phyloP scores from a whole-genome alignment of 2,888 invertebrate species.

The Drosophila kuntzei region DNA sequence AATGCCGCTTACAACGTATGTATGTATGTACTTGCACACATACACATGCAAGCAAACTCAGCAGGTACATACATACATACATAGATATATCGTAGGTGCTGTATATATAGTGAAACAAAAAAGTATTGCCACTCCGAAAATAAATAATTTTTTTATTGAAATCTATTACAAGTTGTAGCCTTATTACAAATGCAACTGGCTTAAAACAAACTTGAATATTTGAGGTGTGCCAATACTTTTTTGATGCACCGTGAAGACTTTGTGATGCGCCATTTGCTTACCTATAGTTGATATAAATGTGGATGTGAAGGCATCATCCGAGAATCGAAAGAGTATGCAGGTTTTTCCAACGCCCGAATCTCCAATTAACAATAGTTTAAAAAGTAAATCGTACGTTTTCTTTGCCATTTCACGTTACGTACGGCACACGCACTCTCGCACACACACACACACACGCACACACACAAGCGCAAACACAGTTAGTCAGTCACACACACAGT shows the following conservation, averaged over 20 bases:
- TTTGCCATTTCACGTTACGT: conserved; percentile 91
- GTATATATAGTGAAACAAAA: conserved; percentile 6
- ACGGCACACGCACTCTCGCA: conserved; percentile 37
- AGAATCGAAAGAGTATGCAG: conserved; percentile 96
- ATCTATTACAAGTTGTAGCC: neutral
- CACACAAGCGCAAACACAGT: conserved; percentile 14
- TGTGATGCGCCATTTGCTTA: conserved; percentile 86
- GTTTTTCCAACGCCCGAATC: conserved; percentile 98
- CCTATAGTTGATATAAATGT: conserved; percentile 98
- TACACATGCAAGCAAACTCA: conserved; percentile 13
- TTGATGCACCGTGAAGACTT: conserved; percentile 12
- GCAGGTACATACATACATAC: conserved; percentile 25
- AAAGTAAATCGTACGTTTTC: conserved; percentile 97
- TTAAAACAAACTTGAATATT: neutral
- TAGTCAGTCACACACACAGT: neutral
- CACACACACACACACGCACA: conserved; percentile 1
- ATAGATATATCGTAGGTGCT: conserved; percentile 5
- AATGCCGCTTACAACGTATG: conserved; percentile 39
- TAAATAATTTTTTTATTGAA: neutral
- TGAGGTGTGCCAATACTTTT: neutral
- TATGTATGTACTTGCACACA: conserved; percentile 1
- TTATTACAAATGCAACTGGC: neutral
- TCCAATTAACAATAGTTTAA: conserved; percentile 96
- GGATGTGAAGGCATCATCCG: conserved; percentile 97
- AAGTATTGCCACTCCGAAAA: too few species aligned